These are phyloP conservation scores for Semaprochilodus insignis DNA, from an alignment of 2,797 vertebrate species.

Conservation along the genomic window DNA sequence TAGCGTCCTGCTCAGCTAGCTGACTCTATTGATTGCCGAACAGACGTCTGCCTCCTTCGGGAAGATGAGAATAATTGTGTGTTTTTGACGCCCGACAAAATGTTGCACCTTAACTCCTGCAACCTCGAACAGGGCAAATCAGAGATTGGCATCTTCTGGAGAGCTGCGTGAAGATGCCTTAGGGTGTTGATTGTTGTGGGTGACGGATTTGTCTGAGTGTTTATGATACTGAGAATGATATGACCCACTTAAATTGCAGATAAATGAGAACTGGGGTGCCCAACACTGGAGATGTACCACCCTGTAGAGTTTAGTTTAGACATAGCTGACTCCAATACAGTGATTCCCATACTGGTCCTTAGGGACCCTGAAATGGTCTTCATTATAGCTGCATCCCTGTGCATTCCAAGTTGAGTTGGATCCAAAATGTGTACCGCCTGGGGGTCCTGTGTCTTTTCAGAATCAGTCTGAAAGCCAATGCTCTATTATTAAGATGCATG, in stretches of 20 bases:
- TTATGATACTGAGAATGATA: too few species aligned
- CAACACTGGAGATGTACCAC: neutral
- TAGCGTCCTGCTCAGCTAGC: slow-evolving; percentile 18
- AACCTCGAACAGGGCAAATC: neutral
- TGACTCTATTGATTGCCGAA: slow-evolving; percentile 41
- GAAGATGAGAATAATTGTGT: slow-evolving; percentile 3
- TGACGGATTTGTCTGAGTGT: neutral
- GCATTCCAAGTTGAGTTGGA: too few species aligned
- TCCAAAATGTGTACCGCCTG: too few species aligned
- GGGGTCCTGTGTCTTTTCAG: too few species aligned
- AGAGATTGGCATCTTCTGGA: neutral
- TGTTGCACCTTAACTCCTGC: neutral
- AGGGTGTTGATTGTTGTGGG: neutral
- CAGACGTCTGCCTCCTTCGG: slow-evolving; percentile 34
- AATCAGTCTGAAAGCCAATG: too few species aligned
- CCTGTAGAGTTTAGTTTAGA: neutral
- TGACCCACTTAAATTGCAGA: too few species aligned
- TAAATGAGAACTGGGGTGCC: too few species aligned
- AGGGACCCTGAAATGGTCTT: too few species aligned
- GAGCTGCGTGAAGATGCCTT: neutral
- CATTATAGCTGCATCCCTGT: too few species aligned
- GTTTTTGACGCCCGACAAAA: neutral
- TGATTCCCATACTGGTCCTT: too few species aligned
- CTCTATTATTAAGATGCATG: neutral
- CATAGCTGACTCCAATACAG: neutral